Percentiles rank a stretch among this genome's conserved stretches.
phyloP scores from a whole-genome alignment of 2,113 vertebrate genomes.

The Campylorhamphus procurvoides region DNA sequence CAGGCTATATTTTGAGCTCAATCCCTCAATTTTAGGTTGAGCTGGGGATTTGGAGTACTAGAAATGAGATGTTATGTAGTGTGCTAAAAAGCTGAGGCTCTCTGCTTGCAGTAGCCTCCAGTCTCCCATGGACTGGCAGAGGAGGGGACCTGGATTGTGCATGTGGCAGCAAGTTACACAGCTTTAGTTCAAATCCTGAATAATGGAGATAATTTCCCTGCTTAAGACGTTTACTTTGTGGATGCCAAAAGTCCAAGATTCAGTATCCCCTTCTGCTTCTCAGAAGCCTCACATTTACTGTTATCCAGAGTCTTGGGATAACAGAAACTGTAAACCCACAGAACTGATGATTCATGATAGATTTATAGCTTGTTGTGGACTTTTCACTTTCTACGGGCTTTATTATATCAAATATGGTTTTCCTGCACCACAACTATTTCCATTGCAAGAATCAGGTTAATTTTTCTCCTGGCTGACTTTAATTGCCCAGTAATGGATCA shows the following conservation, averaged over 20 bases:
- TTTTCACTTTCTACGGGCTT: not conserved
- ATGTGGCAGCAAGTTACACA: not conserved
- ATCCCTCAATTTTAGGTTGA: not conserved
- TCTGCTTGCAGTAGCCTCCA: not conserved
- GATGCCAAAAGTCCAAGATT: not conserved
- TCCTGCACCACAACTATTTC: not conserved
- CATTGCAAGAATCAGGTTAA: not conserved
- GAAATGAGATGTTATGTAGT: not conserved
- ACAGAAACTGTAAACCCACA: not conserved
- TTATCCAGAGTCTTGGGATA: not conserved
- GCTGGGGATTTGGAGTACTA: not conserved
- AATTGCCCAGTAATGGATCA: not conserved
- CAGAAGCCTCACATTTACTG: not conserved
- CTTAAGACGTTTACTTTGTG: not conserved
- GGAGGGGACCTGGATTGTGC: not conserved
- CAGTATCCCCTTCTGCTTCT: not conserved
- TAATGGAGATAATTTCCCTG: not conserved
- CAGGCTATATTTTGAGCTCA: not conserved
- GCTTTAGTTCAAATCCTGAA: not conserved
- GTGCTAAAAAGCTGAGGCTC: not conserved
- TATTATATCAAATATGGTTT: not conserved
- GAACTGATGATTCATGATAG: not conserved
- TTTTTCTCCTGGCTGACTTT: not conserved
- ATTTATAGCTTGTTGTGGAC: not conserved
- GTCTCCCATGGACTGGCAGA: not conserved